phyloP scores from a whole-genome alignment of 2,113 vertebrate genomes.

The Ctenodactylus gundi region DNA sequence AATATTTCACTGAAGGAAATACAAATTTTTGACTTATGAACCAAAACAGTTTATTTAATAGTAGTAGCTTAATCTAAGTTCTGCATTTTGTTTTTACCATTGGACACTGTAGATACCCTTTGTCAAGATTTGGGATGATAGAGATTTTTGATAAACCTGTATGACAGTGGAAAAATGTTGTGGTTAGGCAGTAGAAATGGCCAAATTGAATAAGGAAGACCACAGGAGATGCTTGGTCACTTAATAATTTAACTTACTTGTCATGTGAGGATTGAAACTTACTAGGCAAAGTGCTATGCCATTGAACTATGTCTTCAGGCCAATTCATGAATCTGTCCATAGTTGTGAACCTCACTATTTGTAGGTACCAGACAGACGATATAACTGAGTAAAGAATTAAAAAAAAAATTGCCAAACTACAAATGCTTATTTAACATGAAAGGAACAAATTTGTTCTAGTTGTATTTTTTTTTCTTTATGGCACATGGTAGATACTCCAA shows the following conservation, averaged over 20 bases:
- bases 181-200: not conserved
- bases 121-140: not conserved
- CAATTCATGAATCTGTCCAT: not conserved
- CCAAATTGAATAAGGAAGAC: not conserved
- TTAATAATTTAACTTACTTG: not conserved
- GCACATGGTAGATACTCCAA: not conserved
- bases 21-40: not conserved
- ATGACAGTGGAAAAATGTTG: not conserved
- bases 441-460: not conserved
- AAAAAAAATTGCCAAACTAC: not conserved
- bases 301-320: not conserved
- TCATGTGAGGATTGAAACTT: not conserved
- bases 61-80: not conserved
- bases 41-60: not conserved
- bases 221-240: not conserved
- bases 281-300: not conserved
- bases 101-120: not conserved
- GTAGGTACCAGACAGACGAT: not conserved
- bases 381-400: not conserved
- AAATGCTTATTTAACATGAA: not conserved
- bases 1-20: constrained; percentile 30
- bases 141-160: not conserved
- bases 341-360: not conserved
- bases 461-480: not conserved
- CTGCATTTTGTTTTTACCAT: not conserved